Base-by-base conservation (phyloP, 2,113 vertebrate genomes). In the Anguilla japonica region DNA sequence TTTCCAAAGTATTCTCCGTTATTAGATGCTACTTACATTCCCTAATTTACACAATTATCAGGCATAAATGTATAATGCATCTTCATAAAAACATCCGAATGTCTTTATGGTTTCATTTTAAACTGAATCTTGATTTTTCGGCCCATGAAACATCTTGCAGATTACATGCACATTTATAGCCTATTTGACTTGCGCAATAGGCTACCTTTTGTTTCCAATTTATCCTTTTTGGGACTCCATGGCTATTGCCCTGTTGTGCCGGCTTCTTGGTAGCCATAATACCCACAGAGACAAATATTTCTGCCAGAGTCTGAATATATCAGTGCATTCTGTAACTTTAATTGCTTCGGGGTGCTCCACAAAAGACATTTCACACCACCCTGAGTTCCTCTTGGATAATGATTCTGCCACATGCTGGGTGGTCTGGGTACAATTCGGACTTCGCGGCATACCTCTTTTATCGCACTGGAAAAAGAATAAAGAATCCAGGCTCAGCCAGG, bases 311-410 rank as follows among this genome's bases (percentile, higher is more conserved):
- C 14, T 79, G 67, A 79, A 18, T 80, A 79, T 67, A 80, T 85
- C 46, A 56, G 29, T 85, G 43, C 71, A 85, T 85, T 43, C 26
- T 39, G 84, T 26, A 56, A 13, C 26, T 79, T 79, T 79, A 79
- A 85, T 79, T 34, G 71, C 43, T 43, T 85, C 3, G 7, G 18
- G 41, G 39, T 50, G 26, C 84, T 50, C 50, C 39, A 46, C 84
- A 79, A 85, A 79, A 79, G 40, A 75, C 39, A 71, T 84, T 82
- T 82, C 81, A 50, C 50, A 6, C 43, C 81, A 82, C 15, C n/a
- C 13, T 34, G 22, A 82, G 18, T 82, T 13, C 43, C 40, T 82
- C 26, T n/a, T 22, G 46, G 22, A 53, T n/a, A 14, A 26, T n/a
- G 26, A 20, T 53, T 22, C 22, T 50, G 26, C 41, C n/a, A 43